Evolutionary conservation across 2,113 vertebrate genomes (phyloP), one percentile per base, ranked within the genome.

Genomic region (Gymnarchus niloticus): DNA sequence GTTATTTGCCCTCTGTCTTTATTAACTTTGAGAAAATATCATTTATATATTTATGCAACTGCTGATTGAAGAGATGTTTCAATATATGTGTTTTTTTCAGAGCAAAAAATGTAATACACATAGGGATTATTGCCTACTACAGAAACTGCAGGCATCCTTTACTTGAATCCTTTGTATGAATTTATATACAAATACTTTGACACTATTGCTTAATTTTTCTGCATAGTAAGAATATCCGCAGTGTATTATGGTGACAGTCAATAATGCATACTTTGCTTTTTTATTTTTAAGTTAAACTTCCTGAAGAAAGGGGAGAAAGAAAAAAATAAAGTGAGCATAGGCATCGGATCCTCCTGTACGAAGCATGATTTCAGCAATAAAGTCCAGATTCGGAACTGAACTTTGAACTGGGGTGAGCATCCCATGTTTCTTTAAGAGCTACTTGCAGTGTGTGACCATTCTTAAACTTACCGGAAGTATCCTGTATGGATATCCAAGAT

Each of bases 1-100:
- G 88, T 90, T 86, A 69, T 85, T 87, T 87, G 89, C 92, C 93
- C 90, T 91, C 89, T 85, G 89, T 78, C 85, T 90, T 84, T 48
- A 41, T 21, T 82, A 88, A 87, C 86, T 84, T 86, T 76, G 83
- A 83, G 83, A 41, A 69, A 86, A 69, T 44, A 33, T n/a, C n/a
- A 41, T 78, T 51, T 84, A 12, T 46, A 77, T 52, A 0, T 56
- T 46, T 59, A 3, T 51, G 3, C 33, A 3, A 54, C 56, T 82
- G 37, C 76, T 12, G 44, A 44, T 78, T 48, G 28, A 41, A 37
- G 28, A 37, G 37, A 9, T 73, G 65, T 73, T 78, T 48, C 7
- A 21, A 81, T 46, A 77, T 46, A 19, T 77, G 46, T 41, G 44
- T 77, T 23, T 6, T 2, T 21, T 76, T 46, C 21, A 8, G 21